phyloP scores from a whole-genome alignment of 2,888 invertebrate species.

The Lutraria lutraria region DNA sequence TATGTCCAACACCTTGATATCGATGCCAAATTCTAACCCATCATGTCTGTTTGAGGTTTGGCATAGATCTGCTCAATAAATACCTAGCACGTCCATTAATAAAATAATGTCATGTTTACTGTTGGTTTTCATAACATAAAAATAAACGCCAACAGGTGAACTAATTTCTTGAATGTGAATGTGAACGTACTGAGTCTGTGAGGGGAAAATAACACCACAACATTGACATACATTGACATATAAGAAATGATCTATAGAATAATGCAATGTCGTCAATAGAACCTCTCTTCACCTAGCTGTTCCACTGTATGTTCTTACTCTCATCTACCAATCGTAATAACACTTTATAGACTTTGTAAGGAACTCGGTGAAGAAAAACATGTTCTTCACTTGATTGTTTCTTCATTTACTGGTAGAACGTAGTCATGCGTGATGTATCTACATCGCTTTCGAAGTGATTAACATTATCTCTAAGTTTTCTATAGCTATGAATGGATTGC shows the following conservation, averaged over 20 bases:
- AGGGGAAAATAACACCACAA: too few species aligned
- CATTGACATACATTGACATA: neutral
- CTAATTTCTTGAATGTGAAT: constrained; percentile 4
- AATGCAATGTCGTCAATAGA: neutral
- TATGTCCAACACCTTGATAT: neutral
- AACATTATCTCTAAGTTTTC: neutral
- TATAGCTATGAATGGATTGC: neutral
- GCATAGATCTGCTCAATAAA: neutral
- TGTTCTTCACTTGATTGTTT: neutral
- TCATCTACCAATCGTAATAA: neutral
- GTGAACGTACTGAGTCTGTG: too few species aligned
- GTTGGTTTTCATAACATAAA: neutral
- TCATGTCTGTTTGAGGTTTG: neutral
- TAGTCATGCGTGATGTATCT: neutral
- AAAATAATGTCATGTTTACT: neutral
- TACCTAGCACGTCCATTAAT: neutral
- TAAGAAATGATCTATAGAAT: neutral
- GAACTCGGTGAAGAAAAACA: neutral
- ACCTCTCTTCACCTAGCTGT: neutral
- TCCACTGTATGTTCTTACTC: neutral
- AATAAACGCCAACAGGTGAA: constrained; percentile 6
- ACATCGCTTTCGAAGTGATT: neutral
- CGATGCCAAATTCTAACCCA: neutral
- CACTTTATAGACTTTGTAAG: neutral
- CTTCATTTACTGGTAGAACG: neutral